phyloP scores from a whole-genome alignment of 2,113 vertebrate species.

The Brachyhypopomus occidentalis region DNA sequence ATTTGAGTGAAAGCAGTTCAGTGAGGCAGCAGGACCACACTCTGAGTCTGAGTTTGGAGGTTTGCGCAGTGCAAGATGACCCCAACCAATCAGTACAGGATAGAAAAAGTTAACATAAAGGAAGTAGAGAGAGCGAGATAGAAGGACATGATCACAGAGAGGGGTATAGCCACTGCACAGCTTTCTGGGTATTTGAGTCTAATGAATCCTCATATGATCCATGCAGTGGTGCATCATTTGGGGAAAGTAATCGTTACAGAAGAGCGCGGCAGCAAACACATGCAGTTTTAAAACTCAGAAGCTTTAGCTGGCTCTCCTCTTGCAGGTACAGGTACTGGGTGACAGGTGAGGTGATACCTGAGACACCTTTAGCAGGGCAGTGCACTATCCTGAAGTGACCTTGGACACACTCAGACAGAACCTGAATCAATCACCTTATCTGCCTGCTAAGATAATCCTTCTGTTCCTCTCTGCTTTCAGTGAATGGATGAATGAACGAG shows the following conservation, averaged over 20 bases:
- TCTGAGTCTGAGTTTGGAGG: too few species aligned
- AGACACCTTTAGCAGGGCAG: constrained; percentile 36
- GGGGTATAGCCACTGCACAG: neutral
- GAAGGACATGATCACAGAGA: neutral
- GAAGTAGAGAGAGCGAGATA: neutral
- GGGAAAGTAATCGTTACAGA: constrained; percentile 28
- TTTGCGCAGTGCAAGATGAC: neutral
- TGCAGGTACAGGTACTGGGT: constrained; percentile 44
- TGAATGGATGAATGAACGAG: neutral
- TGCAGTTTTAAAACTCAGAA: constrained; percentile 48
- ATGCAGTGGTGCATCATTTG: constrained; percentile 30
- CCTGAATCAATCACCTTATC: constrained; percentile 45
- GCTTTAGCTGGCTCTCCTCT: constrained; percentile 43
- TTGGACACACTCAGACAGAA: constrained; percentile 30
- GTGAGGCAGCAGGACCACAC: neutral
- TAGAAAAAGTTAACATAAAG: neutral
- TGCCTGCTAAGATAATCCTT: constrained; percentile 28
- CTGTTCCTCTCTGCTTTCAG: constrained; percentile 39
- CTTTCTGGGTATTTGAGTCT: constrained; percentile 44
- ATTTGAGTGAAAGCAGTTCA: neutral
- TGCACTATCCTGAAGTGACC: constrained; percentile 50
- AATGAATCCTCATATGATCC: constrained; percentile 48
- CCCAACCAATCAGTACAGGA: neutral
- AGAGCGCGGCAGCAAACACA: constrained; percentile 35
- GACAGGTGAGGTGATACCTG: constrained; percentile 38